Base-by-base conservation (phyloP, 2,888 invertebrate species). In the Copidosoma aretas region DNA sequence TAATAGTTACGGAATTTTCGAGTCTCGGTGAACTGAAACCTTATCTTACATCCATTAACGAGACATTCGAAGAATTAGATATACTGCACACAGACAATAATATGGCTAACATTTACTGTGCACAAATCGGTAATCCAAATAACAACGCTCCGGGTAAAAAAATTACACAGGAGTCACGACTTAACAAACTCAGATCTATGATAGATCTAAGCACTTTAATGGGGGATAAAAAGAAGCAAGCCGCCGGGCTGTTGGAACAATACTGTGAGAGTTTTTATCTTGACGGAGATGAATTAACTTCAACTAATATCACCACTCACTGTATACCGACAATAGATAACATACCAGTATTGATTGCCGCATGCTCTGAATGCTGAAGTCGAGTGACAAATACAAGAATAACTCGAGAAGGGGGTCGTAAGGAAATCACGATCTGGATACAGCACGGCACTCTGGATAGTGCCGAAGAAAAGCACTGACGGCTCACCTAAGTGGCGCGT, bases 401-500 rank as follows among this genome's bases (percentile, higher is more conserved):
- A 39, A 22, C 21, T 61, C 14, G 39, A 41, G 17, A 39, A 19
- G 39, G 53, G 53, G 5, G 15, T 61, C 10, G 52, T 52, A 1
- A 1, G 15, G 21, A 51, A 5, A 17, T 61, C 60, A 10, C 39
- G 21, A 2, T 61, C 60, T 10, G 19, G 21, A 8, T 61, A 41
- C 32, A 61, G 52, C 22, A 52, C 39, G 1, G 21, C 21, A 15
- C 17, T 61, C 5, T 61, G 52, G 60, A 21, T 52, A 0, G 51
- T 60, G 14, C 51, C 52, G 0, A 62, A 62, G 43, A 54, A 54
- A 14, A 46, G 22, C 10, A 5, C 62, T 8, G 24, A 54, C 5
- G 61, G 61, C 1, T 53, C 41, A 21, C 22, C 52, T 21, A 39
- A 22, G 22, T 61, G 41, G 61, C 1, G 61, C 1, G 49, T 61